These are phyloP conservation scores for Toxotes lorentzi DNA, from an alignment of 2,797 vertebrate species.

Conservation along the genomic window DNA sequence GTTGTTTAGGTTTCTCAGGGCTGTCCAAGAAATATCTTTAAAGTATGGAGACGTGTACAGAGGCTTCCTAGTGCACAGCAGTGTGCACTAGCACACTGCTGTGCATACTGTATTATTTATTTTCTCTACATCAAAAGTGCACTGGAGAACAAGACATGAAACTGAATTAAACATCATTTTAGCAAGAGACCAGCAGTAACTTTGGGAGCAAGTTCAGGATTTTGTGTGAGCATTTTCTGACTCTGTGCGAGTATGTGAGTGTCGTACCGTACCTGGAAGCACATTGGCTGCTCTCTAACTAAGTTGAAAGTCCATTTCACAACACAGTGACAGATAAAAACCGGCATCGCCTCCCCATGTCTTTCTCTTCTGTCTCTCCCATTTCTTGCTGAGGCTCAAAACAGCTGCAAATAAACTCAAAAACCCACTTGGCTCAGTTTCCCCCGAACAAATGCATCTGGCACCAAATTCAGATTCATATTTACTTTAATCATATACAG, in stretches of 20 bases:
- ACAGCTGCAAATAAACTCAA: slow-evolving; percentile 44
- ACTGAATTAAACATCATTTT: slow-evolving; percentile 66
- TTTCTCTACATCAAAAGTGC: slow-evolving; percentile 42
- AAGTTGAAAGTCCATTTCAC: slow-evolving; percentile 59
- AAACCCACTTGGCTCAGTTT: slow-evolving; percentile 47
- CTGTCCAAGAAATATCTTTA: slow-evolving; percentile 38
- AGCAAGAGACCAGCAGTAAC: slow-evolving; percentile 5
- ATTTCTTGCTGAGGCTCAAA: slow-evolving; percentile 44
- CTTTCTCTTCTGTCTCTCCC: slow-evolving; percentile 32
- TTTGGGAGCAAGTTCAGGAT: slow-evolving; percentile 39
- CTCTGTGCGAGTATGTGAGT: slow-evolving; percentile 13
- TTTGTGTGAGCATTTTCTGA: slow-evolving; percentile 20
- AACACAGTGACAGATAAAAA: slow-evolving; percentile 68
- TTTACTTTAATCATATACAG: neutral
- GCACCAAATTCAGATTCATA: neutral
- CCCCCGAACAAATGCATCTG: neutral
- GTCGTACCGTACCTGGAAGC: slow-evolving; percentile 60
- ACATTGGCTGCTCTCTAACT: slow-evolving; percentile 51
- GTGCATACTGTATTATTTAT: slow-evolving; percentile 37
- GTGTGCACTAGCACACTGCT: slow-evolving; percentile 1
- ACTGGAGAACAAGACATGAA: slow-evolving; percentile 44
- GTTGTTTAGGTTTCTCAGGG: slow-evolving; percentile 40
- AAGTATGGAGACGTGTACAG: slow-evolving; percentile 34
- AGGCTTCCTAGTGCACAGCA: too few species aligned
- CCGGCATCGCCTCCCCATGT: slow-evolving; percentile 33